Base-by-base conservation (phyloP, 2,888 invertebrate species). In the Pollenia griseotomentosa region DNA sequence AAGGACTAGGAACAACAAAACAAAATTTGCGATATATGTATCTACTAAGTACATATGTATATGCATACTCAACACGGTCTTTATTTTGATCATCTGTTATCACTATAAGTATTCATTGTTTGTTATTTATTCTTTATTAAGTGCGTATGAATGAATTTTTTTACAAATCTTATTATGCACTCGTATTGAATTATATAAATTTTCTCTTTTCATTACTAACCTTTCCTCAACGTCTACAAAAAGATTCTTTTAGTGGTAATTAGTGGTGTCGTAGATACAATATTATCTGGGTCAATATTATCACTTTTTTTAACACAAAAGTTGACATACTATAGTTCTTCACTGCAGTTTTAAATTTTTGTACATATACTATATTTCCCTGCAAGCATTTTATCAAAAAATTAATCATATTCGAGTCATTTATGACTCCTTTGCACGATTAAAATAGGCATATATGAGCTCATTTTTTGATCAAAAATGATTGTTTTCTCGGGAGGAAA, bases 271-370 rank as follows among this genome's bases (percentile, higher is more conserved):
- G 12, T 19, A 12, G 3, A 44, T 33, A 53, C 10, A 57, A 44
- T 55, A 55, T 33, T 78, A 79, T 85, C 75, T 71, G 57, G 81
- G 75, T 85, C 85, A 85, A 81, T 85, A 81, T 65, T 70, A 81
- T 53, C 44, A 68, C 40, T 61, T 55, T 59, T 71, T 78, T 65
- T 33, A 9, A 57, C 23, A 73, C 42, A 23, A 33, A 73, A 66
- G 33, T 10, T 70, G 42, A 33, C 42, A 66, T 63, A 74, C 73
- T 59, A 74, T 48, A 59, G 44, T 40, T n/a, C n/a, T n/a, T n/a
- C n/a, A n/a, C n/a, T n/a, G n/a, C n/a, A n/a, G n/a, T n/a, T n/a
- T n/a, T n/a, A n/a, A n/a, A 40, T 53, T 42, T 68, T 68, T 19
- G 14, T 66, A 12, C 2, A 33, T 23, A 12, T 5, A 23, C 23